phyloP scores from a whole-genome alignment of 2,113 vertebrate species.

The Dromas ardeola region DNA sequence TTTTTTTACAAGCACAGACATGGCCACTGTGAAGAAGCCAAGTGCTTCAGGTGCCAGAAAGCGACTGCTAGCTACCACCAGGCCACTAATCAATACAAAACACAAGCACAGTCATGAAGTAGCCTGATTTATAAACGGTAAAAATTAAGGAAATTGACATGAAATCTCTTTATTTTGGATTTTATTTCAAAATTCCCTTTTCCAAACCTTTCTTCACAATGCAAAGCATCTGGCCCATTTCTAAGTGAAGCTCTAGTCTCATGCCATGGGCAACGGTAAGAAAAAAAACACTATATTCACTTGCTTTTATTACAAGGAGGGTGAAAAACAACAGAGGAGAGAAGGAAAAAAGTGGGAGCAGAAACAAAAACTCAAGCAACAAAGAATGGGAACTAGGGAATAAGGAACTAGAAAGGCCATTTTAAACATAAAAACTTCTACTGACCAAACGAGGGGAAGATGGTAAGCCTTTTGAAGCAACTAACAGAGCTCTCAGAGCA shows the following conservation, averaged over 20 bases:
- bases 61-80: neutral
- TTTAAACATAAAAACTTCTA: neutral
- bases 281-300: neutral
- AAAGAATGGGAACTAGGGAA: neutral
- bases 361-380: neutral
- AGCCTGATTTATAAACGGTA: neutral
- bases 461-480: neutral
- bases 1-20: neutral
- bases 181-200: neutral
- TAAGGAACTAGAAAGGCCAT: neutral
- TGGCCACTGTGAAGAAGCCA: accelerated
- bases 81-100: neutral
- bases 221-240: neutral
- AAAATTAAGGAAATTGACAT: neutral
- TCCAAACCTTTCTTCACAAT: neutral
- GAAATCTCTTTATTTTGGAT: neutral
- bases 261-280: accelerated
- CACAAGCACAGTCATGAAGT: neutral
- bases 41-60: neutral
- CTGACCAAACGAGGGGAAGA: neutral
- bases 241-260: neutral
- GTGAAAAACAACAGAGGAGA: neutral
- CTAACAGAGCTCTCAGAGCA: conserved; percentile 14
- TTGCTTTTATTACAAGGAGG: neutral
- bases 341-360: neutral